Percentiles rank a stretch among this genome's conserved stretches.
Evolutionary conservation across 2,888 invertebrate species (phyloP).

Genomic region (Sclerodermus sp.): DNA sequence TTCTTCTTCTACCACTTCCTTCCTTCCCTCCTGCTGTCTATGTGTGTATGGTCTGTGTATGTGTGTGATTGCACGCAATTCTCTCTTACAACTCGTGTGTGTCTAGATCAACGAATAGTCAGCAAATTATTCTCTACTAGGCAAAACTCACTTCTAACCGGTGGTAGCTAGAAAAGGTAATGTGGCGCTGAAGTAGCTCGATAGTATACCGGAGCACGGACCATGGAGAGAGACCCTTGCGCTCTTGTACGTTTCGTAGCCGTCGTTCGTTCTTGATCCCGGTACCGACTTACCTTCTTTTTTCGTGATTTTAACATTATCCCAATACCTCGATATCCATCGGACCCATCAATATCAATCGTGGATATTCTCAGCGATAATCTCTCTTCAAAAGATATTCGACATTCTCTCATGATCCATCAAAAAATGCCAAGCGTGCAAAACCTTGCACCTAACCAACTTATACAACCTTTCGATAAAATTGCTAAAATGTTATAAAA

Average conservation of each 20-base stretch:
- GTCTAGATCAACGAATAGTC: too few relatives aligned
- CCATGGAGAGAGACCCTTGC: constrained; percentile 38
- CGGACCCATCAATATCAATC: background rate
- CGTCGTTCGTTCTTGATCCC: constrained; percentile 15
- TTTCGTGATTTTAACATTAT: background rate
- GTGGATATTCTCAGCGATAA: background rate
- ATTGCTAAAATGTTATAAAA: background rate
- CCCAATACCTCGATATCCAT: background rate
- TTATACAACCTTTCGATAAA: background rate
- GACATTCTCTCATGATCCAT: background rate
- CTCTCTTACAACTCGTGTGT: too few relatives aligned
- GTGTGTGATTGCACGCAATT: too few relatives aligned
- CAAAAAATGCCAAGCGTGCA: background rate
- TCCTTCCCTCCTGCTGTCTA: too few relatives aligned
- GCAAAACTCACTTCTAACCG: background rate
- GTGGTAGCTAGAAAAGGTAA: background rate
- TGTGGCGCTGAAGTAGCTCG: background rate
- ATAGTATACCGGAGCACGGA: constrained; percentile 32
- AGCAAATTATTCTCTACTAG: background rate
- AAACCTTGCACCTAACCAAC: background rate
- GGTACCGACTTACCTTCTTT: constrained; percentile 18
- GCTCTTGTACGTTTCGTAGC: constrained; percentile 16
- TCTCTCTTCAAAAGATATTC: background rate
- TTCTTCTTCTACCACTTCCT: too few relatives aligned
- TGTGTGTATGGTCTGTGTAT: too few relatives aligned